Evolutionary conservation across 2,797 vertebrate genomes (phyloP), one percentile per base, ranked within the genome.

Genomic region (Remorina albescens): DNA sequence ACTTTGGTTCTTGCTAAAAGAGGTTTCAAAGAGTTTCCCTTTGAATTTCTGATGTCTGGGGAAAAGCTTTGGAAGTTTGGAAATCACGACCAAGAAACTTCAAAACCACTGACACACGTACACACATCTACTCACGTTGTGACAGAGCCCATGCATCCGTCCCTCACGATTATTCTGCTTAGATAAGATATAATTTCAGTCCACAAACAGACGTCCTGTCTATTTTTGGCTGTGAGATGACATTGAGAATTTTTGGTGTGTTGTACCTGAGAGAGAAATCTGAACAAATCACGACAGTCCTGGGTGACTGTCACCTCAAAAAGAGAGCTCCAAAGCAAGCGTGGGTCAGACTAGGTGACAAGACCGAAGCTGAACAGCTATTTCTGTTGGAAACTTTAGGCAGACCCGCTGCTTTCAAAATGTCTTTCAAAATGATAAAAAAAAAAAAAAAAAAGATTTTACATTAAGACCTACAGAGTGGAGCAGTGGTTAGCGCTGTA

Each of bases 21-120:
- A 75, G 46, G 53, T 78, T 83, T 90, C 77, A 82, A 81, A 89
- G 77, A 83, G 79, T 56, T 70, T 58, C 54, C 74, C 78, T 84
- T 80, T 80, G 76, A 81, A 83, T 80, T 67, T 51, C 32, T 71
- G 55, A 78, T 61, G 67, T 86, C 78, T 68, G 67, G 86, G 73
- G 83, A 78, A 81, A 82, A 76, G 55, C 78, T 59, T 42, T 59
- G 54, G 63, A 84, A 84, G 84, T 86, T 86, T 86, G 37, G 46
- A 54, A 86, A 86, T 82, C 80, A 47, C 67, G 76, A 67, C 54
- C 30, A 61, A 71, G 70, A 80, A 85, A 86, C 78, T 82, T 89
- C 76, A 86, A 82, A 85, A 66, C 47, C 23, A 57, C 32, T 36
- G 60, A 76, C 30, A 49, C 42, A 54, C 12, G 26, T 39, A 42